Evolutionary conservation across 2,797 vertebrate species (phyloP).

Genomic region (Telmatherina bonti): DNA sequence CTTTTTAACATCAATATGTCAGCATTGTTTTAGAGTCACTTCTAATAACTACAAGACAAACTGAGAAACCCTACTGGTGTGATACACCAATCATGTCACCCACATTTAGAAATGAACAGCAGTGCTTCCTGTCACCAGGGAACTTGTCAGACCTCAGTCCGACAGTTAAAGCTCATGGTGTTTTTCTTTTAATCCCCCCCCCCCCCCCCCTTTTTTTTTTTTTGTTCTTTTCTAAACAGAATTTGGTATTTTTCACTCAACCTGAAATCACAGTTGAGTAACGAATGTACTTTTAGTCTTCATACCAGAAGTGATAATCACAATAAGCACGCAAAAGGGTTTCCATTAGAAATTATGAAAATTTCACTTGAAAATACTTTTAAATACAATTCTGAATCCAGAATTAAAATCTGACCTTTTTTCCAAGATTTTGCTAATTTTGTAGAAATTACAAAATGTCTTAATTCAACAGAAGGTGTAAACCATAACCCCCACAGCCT

Average conservation of each 20-base stretch:
- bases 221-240: slow-evolving; percentile 2
- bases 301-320: background rate
- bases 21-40: slow-evolving; percentile 5
- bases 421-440: background rate
- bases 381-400: background rate
- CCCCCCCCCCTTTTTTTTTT: background rate
- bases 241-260: background rate
- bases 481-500: background rate
- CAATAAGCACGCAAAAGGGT: background rate
- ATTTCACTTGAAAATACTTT: background rate
- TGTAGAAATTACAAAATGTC: background rate
- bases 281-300: background rate
- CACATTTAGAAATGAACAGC: slow-evolving; percentile 7
- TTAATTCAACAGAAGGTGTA: background rate
- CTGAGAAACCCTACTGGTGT: too few relatives aligned
- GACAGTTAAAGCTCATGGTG: slow-evolving; percentile 5
- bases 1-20: slow-evolving; percentile 43
- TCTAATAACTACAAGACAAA: background rate
- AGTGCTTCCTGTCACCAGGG: slow-evolving; percentile 14
- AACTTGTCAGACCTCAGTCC: slow-evolving; percentile 5
- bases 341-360: background rate
- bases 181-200: too few relatives aligned
- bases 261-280: background rate
- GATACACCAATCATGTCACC: too few relatives aligned
- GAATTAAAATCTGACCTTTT: background rate